A percentile compares a stretch with the other conserved stretches of the same genome.
These are phyloP conservation scores for Fratercula arctica DNA, from an alignment of 2,797 vertebrate species.

Conservation along the genomic window DNA sequence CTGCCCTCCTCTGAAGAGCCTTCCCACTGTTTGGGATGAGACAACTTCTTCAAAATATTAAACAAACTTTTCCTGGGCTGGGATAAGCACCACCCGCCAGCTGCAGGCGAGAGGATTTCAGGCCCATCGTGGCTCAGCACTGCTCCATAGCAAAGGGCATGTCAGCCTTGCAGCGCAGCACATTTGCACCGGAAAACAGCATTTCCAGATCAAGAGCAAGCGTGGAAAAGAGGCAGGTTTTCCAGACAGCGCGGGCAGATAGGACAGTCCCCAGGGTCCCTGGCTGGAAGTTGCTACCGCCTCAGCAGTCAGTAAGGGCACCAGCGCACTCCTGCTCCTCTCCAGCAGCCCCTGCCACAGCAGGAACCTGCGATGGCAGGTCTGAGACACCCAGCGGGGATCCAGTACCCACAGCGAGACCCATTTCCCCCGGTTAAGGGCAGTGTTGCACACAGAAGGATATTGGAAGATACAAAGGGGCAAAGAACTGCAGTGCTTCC, in stretches of 20 bases:
- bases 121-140: background rate
- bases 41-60: background rate
- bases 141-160: background rate
- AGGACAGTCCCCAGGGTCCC: background rate
- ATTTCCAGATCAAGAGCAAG: slow-evolving; percentile 37
- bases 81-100: background rate
- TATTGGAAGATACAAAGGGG: background rate
- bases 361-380: accelerated
- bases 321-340: background rate
- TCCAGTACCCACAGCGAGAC: background rate
- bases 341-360: background rate
- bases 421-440: too few relatives aligned
- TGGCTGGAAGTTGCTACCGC: background rate
- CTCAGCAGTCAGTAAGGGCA: background rate
- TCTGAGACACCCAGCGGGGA: background rate
- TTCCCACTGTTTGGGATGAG: background rate
- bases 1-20: background rate
- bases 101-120: background rate
- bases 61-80: slow-evolving; percentile 34
- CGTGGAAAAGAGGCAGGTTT: background rate
- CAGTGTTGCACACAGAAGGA: accelerated
- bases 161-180: background rate
- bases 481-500: background rate
- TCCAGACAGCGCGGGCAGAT: background rate
- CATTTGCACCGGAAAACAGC: slow-evolving; percentile 28